Conservation (phyloP, 2,888 invertebrate species). For the Melinaea marsaeus region DNA sequence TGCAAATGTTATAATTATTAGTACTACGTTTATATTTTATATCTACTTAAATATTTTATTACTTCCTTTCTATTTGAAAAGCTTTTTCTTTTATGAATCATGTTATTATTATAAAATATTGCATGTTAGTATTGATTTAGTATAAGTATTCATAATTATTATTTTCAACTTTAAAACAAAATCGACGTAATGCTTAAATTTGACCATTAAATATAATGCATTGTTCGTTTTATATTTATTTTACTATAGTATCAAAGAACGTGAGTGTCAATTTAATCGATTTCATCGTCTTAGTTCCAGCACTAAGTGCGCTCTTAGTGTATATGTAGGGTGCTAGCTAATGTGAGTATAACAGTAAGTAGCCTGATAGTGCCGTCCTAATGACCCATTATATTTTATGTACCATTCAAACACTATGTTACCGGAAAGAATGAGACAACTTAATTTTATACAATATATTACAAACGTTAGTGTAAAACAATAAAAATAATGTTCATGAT, state of each 20-base stretch:
- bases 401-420: slow-evolving; percentile 27
- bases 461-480: not conserved
- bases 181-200: too few species aligned
- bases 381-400: slow-evolving; percentile 51
- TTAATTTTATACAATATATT: slow-evolving; percentile 10
- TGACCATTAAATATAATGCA: too few species aligned
- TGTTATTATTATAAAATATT: too few species aligned
- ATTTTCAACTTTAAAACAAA: too few species aligned
- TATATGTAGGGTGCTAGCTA: slow-evolving; percentile 35
- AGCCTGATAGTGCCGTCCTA: slow-evolving; percentile 41
- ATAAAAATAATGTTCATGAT: slow-evolving; percentile 2
- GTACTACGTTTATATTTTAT: too few species aligned
- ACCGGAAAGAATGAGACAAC: slow-evolving; percentile 15
- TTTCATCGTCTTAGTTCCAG: not conserved
- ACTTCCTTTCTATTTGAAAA: too few species aligned
- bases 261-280: slow-evolving; percentile 2
- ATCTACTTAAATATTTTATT: too few species aligned
- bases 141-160: too few species aligned
- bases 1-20: too few species aligned
- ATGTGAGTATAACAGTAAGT: slow-evolving; percentile 55
- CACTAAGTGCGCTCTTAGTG: slow-evolving; percentile 12
- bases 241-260: not conserved
- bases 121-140: too few species aligned
- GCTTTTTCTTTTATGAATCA: too few species aligned
- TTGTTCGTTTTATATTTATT: not conserved